phyloP scores from a whole-genome alignment of 2,888 invertebrate genomes.

The Drosophila peninsularis region DNA sequence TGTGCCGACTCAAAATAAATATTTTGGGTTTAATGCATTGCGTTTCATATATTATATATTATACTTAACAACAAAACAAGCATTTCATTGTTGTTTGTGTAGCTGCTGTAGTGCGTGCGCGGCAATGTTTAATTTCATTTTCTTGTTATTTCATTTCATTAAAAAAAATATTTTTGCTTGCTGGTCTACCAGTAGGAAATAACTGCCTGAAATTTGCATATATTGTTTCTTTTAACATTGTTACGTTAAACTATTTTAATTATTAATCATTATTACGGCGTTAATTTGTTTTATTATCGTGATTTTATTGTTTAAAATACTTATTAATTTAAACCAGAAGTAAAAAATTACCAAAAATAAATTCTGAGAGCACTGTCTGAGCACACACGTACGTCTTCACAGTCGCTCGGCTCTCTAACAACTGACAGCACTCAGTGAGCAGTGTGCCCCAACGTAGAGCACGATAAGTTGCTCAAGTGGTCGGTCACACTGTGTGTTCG shows the following conservation, averaged over 20 bases:
- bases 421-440: conserved; percentile 44
- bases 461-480: conserved; percentile 5
- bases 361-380: conserved; percentile 76
- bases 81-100: conserved; percentile 38
- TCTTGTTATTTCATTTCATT: conserved; percentile 22
- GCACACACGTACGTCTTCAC: conserved; percentile 79
- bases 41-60: conserved; percentile 27
- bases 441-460: conserved; percentile 46
- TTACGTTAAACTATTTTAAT: conserved; percentile 45
- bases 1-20: conserved; percentile 42
- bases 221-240: conserved; percentile 46
- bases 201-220: conserved; percentile 63
- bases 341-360: conserved; percentile 74
- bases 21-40: conserved; percentile 27
- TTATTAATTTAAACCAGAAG: conserved; percentile 61
- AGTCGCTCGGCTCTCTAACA: conserved; percentile 68
- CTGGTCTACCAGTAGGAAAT: conserved; percentile 47
- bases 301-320: conserved; percentile 48
- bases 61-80: conserved; percentile 33
- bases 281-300: conserved; percentile 53
- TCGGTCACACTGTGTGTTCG: conserved; percentile 26
- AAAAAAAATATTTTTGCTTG: conserved; percentile 48
- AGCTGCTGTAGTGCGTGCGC: conserved; percentile 45
- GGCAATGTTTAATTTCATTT: conserved; percentile 46
- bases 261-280: conserved; percentile 51